A percentile compares a stretch with the other conserved stretches of the same genome.
These are phyloP conservation scores for Ectemnius cavifrons DNA, from an alignment of 2,888 invertebrate species.

Conservation along the genomic window DNA sequence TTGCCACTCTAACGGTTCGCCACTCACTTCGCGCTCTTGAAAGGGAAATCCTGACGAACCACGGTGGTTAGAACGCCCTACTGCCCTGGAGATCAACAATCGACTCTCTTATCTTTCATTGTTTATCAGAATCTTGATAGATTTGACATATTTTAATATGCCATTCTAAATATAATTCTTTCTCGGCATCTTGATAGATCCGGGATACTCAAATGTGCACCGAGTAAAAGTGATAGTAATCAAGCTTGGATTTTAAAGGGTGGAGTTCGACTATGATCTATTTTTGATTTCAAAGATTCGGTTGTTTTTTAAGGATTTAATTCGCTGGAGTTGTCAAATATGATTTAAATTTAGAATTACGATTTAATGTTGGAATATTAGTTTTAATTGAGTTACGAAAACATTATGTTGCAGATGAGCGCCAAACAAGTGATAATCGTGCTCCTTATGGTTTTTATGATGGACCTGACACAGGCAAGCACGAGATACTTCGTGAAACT, in stretches of 20 bases:
- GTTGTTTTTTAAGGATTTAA: not conserved
- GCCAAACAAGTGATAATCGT: conserved; percentile 59
- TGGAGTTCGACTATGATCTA: too few species aligned
- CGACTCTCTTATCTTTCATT: too few species aligned
- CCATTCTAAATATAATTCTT: too few species aligned
- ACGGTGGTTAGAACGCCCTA: not conserved
- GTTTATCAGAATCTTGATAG: too few species aligned
- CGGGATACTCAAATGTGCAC: too few species aligned
- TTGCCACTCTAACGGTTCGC: conserved; percentile 9
- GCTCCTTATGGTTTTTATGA: conserved; percentile 57
- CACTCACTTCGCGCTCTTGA: not conserved
- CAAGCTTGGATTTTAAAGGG: too few species aligned
- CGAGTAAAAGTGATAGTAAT: too few species aligned
- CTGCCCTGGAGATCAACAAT: not conserved
- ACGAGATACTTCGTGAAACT: conserved; percentile 65
- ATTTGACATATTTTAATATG: too few species aligned
- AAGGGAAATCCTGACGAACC: conserved; percentile 4
- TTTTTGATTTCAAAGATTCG: not conserved
- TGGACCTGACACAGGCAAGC: conserved; percentile 36
- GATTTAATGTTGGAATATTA: not conserved
- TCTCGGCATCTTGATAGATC: too few species aligned
- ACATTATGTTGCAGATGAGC: conserved; percentile 66
- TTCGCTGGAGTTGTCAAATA: too few species aligned
- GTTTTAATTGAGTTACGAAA: too few species aligned
- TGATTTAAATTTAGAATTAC: not conserved